Base-by-base conservation (phyloP, 2,113 vertebrate genomes). In the Hippocampus comes region DNA sequence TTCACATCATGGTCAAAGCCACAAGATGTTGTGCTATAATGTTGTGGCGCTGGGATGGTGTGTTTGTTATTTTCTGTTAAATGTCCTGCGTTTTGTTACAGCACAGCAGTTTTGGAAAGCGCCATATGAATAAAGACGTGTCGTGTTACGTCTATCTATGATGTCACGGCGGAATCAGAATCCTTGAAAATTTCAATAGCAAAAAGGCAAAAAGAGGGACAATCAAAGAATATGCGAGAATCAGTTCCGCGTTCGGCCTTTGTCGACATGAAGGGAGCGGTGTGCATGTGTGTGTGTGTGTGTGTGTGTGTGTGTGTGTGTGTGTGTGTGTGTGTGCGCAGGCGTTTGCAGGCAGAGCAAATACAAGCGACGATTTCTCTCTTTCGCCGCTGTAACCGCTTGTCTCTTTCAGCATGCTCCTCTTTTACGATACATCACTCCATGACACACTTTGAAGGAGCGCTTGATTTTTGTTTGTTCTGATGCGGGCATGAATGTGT, bases 401-500 rank as follows among this genome's bases (percentile, higher is more conserved):
- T 76, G 73, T 79, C 73, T 73, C 80, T 77, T 79, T 38, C 78
- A 75, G 85, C 76, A 75, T 82, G 27, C 10, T 34, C 59, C 6
- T 18, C 59, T 34, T 34, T 55, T n/a, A 56, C n/a, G 53, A 56
- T 56, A n/a, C 59, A 41, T 63, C 38, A 42, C 9, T 20, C 7
- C 7, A 21, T 63, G 61, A 80, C 85, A 85, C 82, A 78, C 73
- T 79, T 82, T 86, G 68, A 3, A 78, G 77, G 78, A 80, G 68
- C 83, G 79, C 83, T 78, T 71, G 78, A 84, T 84, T 70, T 78
- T 64, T 74, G 81, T 80, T 84, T 79, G 75, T 80, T 83, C 61
- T 63, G 75, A 80, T 63, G 23, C 63, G 71, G n/a, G 71, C 55
- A 59, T 71, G 42, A 74, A 63, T 76, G 76, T 63, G 70, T 51